Conservation (phyloP, 2,113 vertebrate species). For the Triplophysa rosa region DNA sequence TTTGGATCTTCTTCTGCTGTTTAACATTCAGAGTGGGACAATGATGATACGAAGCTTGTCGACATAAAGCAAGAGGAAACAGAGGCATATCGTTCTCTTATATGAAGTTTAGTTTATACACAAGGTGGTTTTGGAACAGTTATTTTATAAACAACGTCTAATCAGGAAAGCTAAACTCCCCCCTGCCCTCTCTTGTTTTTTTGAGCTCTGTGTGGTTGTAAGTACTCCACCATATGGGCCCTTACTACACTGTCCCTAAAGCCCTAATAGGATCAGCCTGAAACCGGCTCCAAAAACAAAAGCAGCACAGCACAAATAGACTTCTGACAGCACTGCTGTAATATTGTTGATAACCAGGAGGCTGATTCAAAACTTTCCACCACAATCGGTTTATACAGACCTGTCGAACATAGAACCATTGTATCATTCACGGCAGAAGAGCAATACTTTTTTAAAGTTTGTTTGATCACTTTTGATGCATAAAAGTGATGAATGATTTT, state of each 20-base stretch:
- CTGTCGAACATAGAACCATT: background rate
- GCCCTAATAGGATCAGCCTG: conserved; percentile 66
- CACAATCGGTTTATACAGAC: background rate
- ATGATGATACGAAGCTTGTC: background rate
- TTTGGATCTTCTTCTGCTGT: background rate
- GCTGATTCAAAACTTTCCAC: background rate
- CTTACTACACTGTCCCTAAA: conserved; percentile 58
- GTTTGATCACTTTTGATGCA: conserved; percentile 22
- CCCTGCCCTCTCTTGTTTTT: background rate
- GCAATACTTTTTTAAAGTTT: background rate
- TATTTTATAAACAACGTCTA: background rate
- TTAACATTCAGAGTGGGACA: background rate
- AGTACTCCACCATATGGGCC: conserved; percentile 68
- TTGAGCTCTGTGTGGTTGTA: conserved; percentile 45
- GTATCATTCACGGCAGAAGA: background rate
- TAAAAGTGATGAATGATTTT: conserved; percentile 25
- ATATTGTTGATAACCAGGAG: conserved; percentile 11
- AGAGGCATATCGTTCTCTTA: background rate
- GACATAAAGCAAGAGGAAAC: background rate
- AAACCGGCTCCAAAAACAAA: conserved; percentile 48
- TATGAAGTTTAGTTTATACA: background rate
- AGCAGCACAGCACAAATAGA: conserved; percentile 49
- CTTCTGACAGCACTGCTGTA: conserved; percentile 38
- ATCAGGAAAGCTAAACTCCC: conserved; percentile 2
- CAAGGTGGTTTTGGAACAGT: background rate